A percentile compares a stretch with the other conserved stretches of the same genome.
phyloP scores from a whole-genome alignment of 2,797 vertebrate species.

The Buceros bicornis region DNA sequence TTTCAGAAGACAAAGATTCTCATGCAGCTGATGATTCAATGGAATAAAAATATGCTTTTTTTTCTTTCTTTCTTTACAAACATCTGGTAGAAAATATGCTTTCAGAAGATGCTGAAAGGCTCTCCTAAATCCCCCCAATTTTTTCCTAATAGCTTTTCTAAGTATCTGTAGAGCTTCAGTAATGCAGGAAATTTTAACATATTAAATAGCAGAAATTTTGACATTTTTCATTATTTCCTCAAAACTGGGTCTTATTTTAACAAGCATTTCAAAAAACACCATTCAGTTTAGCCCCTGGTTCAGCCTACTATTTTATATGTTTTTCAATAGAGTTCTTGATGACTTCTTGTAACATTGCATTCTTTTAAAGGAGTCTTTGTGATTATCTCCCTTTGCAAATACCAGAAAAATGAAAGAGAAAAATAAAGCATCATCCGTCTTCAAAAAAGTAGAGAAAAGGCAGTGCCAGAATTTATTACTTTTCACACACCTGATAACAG shows the following conservation, averaged over 20 bases:
- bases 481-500: not conserved
- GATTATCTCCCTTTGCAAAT: not conserved
- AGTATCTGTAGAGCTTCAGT: constrained; percentile 8
- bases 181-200: constrained; percentile 21
- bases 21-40: constrained; percentile 65
- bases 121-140: constrained; percentile 16
- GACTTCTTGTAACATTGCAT: not conserved
- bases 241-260: constrained; percentile 3
- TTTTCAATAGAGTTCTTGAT: not conserved
- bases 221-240: constrained; percentile 12
- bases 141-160: constrained; percentile 20
- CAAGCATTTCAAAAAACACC: not conserved
- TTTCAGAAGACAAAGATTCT: constrained; percentile 60
- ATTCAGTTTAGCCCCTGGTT: not conserved
- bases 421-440: not conserved
- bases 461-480: not conserved
- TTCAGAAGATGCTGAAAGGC: constrained; percentile 59
- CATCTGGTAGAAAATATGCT: constrained; percentile 67
- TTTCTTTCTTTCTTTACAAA: constrained; percentile 49
- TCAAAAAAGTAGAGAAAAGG: not conserved
- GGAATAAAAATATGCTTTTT: constrained; percentile 40
- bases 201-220: constrained; percentile 16
- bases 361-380: not conserved
- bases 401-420: not conserved
- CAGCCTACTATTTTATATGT: not conserved